Conservation (phyloP, 2,113 vertebrate species). For the Nestor notabilis region DNA sequence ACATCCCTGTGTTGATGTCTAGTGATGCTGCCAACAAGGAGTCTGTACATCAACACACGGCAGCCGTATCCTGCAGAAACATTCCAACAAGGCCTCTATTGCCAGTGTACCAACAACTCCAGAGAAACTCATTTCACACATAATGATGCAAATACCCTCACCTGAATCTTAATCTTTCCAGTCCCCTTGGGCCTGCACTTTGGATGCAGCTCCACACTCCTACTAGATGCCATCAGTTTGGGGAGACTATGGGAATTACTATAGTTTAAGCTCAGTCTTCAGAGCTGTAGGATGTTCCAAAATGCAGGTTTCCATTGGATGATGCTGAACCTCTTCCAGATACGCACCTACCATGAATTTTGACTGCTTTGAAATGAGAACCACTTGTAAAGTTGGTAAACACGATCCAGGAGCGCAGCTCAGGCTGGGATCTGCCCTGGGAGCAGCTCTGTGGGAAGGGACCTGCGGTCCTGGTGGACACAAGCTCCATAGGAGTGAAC, state of each 20-base stretch:
- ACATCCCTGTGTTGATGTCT: neutral
- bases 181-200: neutral
- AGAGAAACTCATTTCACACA: neutral
- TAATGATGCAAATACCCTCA: neutral
- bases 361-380: neutral
- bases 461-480: neutral
- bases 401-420: neutral
- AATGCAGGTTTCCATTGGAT: neutral
- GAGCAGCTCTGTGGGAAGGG: neutral
- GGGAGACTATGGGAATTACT: neutral
- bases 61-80: neutral
- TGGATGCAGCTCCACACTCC: neutral
- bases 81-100: neutral
- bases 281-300: neutral
- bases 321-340: neutral
- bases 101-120: neutral
- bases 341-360: fast-evolving
- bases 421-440: neutral
- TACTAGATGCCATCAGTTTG: neutral
- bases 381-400: neutral
- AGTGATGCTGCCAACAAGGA: neutral
- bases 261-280: neutral
- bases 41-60: fast-evolving
- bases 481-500: neutral
- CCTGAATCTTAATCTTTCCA: neutral